Percentiles rank a stretch among this genome's conserved stretches.
Conservation (phyloP, 2,113 vertebrate species). For the Platichthys stellatus region DNA sequence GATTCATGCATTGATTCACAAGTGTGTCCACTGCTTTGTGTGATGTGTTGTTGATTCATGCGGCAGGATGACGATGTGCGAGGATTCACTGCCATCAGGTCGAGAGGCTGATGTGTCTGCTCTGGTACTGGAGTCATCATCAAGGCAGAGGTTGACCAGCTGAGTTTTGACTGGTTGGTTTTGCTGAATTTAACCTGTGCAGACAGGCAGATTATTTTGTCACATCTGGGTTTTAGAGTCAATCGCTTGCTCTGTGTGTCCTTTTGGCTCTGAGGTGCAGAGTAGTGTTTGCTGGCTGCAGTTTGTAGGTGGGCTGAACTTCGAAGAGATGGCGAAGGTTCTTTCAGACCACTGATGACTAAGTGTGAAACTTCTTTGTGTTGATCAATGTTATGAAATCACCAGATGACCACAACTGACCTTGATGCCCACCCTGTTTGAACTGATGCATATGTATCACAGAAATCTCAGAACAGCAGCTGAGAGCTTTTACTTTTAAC, state of each 20-base stretch:
- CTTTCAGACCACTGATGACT: conserved; percentile 43
- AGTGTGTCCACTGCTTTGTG: conserved; percentile 14
- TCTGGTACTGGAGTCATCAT: conserved; percentile 18
- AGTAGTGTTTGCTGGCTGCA: conserved; percentile 24
- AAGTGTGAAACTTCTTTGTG: conserved; percentile 13
- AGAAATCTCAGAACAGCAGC: conserved; percentile 8
- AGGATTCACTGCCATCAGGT: conserved; percentile 32
- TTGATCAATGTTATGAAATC: conserved; percentile 36
- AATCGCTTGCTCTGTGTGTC: not conserved
- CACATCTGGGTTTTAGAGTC: conserved; percentile 13
- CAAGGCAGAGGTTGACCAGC: conserved; percentile 7
- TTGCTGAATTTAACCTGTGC: conserved; percentile 17
- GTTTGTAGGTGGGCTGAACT: conserved; percentile 32
- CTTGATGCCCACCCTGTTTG: conserved; percentile 14
- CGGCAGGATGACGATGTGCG: conserved; percentile 18
- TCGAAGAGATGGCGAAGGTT: not conserved
- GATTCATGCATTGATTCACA: conserved; percentile 49
- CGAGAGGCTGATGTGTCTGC: not conserved
- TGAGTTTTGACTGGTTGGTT: conserved; percentile 37
- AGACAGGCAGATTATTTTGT: conserved; percentile 12
- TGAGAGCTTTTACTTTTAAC: conserved; percentile 16
- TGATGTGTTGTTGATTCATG: conserved; percentile 50
- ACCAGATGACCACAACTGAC: conserved; percentile 31
- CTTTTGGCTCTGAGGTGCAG: conserved; percentile 2
- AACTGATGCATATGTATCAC: conserved; percentile 36